phyloP scores from a whole-genome alignment of 1,140 invertebrate genomes.

The Pseudoatta argentina region DNA sequence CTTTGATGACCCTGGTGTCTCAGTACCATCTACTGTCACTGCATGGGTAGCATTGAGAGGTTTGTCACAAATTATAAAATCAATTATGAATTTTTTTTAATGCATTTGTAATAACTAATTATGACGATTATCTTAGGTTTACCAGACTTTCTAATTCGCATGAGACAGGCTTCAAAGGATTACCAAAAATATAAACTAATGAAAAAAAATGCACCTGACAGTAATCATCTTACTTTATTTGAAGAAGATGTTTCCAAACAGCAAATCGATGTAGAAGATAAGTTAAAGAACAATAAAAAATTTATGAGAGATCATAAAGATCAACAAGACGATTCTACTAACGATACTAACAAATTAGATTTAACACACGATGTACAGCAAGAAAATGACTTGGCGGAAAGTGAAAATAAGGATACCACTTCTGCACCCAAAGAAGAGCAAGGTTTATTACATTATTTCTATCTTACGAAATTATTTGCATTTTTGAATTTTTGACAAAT shows the following conservation, averaged over 20 bases:
- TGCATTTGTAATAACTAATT: constrained; percentile 27
- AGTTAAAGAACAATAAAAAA: constrained; percentile 24
- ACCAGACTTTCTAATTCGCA: constrained; percentile 85
- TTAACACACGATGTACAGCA: constrained; percentile 18
- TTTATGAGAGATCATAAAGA: constrained; percentile 6
- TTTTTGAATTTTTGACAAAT: constrained; percentile 72
- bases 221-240: neutral
- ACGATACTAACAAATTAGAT: constrained; percentile 31
- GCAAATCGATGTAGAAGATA: constrained; percentile 20
- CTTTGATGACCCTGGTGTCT: constrained; percentile 94
- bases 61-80: constrained; percentile 55
- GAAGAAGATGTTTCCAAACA: constrained; percentile 20
- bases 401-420: constrained; percentile 65
- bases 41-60: constrained; percentile 89
- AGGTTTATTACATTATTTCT: constrained; percentile 81
- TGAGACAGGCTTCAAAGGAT: constrained; percentile 85
- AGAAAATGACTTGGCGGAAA: constrained; percentile 29
- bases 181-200: constrained; percentile 81
- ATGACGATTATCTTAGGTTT: constrained; percentile 77
- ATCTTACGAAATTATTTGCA: constrained; percentile 82
- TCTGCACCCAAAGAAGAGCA: constrained; percentile 72
- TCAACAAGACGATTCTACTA: constrained; percentile 7
- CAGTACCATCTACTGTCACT: constrained; percentile 89
- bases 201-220: constrained; percentile 55
- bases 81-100: neutral